phyloP scores from a whole-genome alignment of 30 jellyfish, hydroid and myxozoan genomes.

The Aurelia coerulea region DNA sequence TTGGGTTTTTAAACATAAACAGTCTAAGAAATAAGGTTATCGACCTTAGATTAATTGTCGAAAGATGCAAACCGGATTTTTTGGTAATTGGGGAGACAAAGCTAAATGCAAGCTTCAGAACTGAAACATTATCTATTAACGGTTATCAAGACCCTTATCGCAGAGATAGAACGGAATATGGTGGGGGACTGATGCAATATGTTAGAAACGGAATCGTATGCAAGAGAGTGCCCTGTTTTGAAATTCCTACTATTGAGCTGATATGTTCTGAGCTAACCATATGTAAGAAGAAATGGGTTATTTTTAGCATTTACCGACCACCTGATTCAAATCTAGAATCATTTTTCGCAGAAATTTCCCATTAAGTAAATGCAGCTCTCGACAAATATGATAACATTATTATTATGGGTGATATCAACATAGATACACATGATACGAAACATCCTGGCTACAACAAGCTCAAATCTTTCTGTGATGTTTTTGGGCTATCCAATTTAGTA shows the following conservation, averaged over 20 bases:
- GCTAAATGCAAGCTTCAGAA: slow-evolving; percentile 15
- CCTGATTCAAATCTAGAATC: slow-evolving; percentile 32
- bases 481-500: slow-evolving; percentile 36
- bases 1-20: slow-evolving; percentile 15
- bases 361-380: slow-evolving; percentile 22
- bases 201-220: slow-evolving; percentile 28
- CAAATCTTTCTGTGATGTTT: slow-evolving; percentile 30
- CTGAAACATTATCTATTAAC: not conserved
- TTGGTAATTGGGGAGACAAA: slow-evolving; percentile 26
- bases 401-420: slow-evolving; percentile 34
- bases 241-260: slow-evolving; percentile 2
- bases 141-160: slow-evolving; percentile 34
- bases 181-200: slow-evolving; percentile 46
- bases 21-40: slow-evolving; percentile 21
- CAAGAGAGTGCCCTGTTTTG: slow-evolving; percentile 6
- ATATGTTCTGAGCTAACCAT: slow-evolving; percentile 30
- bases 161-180: slow-evolving; percentile 16
- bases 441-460: slow-evolving; percentile 30
- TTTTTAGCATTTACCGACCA: slow-evolving; percentile 28
- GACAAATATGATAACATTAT: slow-evolving; percentile 39
- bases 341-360: not conserved
- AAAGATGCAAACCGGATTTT: slow-evolving; percentile 16
- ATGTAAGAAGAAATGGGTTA: slow-evolving; percentile 30
- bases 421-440: slow-evolving; percentile 20
- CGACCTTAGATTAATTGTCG: slow-evolving; percentile 26